These are phyloP conservation scores for Julus scanicus DNA, from an alignment of 2,888 invertebrate genomes.

Conservation along the genomic window DNA sequence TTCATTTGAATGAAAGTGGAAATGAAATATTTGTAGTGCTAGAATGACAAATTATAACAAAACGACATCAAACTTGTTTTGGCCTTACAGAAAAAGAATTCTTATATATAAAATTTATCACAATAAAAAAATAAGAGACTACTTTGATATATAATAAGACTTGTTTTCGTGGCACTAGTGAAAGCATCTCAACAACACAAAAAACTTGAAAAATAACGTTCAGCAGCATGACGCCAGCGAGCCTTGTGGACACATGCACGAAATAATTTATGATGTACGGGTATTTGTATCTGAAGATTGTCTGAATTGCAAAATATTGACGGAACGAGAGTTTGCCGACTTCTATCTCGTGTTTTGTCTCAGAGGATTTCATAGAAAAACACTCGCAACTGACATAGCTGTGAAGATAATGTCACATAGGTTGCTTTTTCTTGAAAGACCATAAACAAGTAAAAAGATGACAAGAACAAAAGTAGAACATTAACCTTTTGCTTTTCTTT, in stretches of 20 bases:
- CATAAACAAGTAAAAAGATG: not conserved
- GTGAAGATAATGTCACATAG: constrained; percentile 22
- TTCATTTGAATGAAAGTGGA: too few species aligned
- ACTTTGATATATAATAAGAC: not conserved
- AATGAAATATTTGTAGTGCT: too few species aligned
- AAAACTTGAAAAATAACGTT: not conserved
- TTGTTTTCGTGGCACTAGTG: not conserved
- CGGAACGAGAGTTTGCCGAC: not conserved
- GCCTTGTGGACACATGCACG: not conserved
- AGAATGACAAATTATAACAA: too few species aligned
- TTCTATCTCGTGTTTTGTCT: constrained; percentile 24
- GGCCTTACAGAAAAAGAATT: too few species aligned
- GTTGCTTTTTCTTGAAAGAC: not conserved
- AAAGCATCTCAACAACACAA: not conserved
- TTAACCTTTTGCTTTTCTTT: not conserved
- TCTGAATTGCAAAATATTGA: constrained; percentile 43
- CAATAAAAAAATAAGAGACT: not conserved
- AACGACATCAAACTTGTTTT: too few species aligned
- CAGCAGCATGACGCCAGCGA: not conserved
- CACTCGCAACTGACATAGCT: not conserved
- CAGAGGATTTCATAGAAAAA: constrained; percentile 36
- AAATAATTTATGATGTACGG: constrained; percentile 8
- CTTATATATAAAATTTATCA: not conserved
- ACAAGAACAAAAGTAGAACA: not conserved
- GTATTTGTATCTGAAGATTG: constrained; percentile 15